Percentiles rank a stretch among this genome's conserved stretches.
These are phyloP conservation scores for Lanistes nyassanus DNA, from an alignment of 1,140 invertebrate species.

Conservation along the genomic window DNA sequence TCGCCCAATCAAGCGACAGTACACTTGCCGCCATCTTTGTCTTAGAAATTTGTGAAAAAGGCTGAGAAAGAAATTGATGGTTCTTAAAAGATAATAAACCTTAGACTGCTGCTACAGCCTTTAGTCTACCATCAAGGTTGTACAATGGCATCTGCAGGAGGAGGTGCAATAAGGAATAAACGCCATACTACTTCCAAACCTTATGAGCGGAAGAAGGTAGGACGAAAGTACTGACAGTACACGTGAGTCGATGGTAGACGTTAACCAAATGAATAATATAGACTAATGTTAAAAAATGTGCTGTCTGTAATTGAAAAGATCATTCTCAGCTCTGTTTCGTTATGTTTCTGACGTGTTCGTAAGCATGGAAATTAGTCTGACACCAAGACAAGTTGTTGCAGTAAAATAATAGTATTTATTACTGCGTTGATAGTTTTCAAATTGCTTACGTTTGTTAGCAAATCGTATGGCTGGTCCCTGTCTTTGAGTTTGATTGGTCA, in stretches of 20 bases:
- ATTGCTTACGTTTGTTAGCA: not conserved
- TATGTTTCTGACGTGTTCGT: too few relatives aligned
- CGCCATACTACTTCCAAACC: conserved; percentile 34
- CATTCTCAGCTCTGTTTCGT: too few relatives aligned
- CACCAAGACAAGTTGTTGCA: too few relatives aligned
- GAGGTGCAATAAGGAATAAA: conserved; percentile 36
- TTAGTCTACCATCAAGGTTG: conserved; percentile 16
- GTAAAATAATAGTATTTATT: not conserved
- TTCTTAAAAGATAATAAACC: conserved; percentile 14
- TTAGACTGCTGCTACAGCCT: conserved; percentile 12
- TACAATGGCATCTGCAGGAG: conserved; percentile 36
- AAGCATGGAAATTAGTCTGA: too few relatives aligned
- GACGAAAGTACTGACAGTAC: conserved; percentile 24
- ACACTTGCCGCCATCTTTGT: conserved; percentile 43
- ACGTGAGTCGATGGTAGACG: conserved; percentile 25
- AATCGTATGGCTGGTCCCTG: not conserved
- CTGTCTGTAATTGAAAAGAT: too few relatives aligned
- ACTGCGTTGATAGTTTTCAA: not conserved
- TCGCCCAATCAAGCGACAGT: conserved; percentile 32
- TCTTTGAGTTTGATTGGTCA: too few relatives aligned
- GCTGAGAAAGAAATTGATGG: conserved; percentile 20
- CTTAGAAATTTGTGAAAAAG: conserved; percentile 19
- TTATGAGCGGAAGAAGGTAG: conserved; percentile 38
- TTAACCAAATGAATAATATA: not conserved
- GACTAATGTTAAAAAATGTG: too few relatives aligned